Conservation (phyloP, 2,113 vertebrate species). For the Oophaga pumilio region DNA sequence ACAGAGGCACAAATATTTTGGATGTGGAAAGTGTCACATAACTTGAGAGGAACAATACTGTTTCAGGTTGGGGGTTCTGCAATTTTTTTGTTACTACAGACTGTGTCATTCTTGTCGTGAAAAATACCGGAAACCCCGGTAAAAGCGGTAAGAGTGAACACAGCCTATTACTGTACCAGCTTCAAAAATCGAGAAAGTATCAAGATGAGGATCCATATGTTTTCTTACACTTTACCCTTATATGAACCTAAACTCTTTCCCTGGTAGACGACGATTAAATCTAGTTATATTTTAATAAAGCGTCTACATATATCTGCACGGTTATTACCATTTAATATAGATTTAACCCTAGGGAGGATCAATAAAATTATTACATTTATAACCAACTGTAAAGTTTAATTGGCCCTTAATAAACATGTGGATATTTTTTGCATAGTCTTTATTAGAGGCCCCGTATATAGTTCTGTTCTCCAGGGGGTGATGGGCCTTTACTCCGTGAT, state of each 20-base stretch:
- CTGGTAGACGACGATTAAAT: not conserved
- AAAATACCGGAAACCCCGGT: too few species aligned
- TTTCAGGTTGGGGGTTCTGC: too few species aligned
- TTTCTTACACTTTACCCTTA: constrained; percentile 30
- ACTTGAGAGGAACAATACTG: too few species aligned
- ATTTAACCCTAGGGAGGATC: constrained; percentile 18
- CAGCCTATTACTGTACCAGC: too few species aligned
- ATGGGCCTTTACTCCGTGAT: constrained; percentile 14
- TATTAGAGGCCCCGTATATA: constrained; percentile 23
- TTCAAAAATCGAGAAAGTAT: too few species aligned
- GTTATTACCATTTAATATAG: constrained; percentile 18
- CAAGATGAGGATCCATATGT: not conserved
- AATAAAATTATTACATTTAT: constrained; percentile 24
- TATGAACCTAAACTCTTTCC: constrained; percentile 33
- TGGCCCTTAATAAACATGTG: constrained; percentile 8
- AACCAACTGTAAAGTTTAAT: constrained; percentile 26
- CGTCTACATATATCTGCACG: constrained; percentile 6
- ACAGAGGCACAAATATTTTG: too few species aligned
- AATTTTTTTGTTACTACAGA: too few species aligned
- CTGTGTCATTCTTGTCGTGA: too few species aligned
- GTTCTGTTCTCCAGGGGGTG: not conserved
- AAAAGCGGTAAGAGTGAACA: too few species aligned
- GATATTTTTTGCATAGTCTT: constrained; percentile 12
- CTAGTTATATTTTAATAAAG: constrained; percentile 39
- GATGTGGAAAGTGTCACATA: too few species aligned